phyloP scores from a whole-genome alignment of 2,888 invertebrate species.

The Nezara viridula region DNA sequence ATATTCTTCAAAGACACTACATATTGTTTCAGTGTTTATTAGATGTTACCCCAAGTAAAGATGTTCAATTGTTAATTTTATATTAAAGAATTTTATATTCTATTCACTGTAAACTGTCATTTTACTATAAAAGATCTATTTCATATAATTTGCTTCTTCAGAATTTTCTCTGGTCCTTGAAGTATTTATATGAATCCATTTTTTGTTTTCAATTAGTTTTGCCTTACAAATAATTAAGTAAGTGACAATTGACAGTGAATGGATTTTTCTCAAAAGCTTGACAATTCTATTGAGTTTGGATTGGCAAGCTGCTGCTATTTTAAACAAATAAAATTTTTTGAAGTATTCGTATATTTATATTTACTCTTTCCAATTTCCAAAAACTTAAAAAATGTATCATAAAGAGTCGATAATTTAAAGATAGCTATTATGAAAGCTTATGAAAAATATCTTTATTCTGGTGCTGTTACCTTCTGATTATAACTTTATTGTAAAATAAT shows the following conservation, averaged over 20 bases:
- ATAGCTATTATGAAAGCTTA: no score
- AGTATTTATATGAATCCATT: background rate
- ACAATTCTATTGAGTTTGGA: constrained; percentile 19
- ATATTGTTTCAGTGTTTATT: constrained; percentile 6
- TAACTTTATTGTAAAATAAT: no score
- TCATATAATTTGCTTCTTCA: background rate
- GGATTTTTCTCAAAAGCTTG: constrained; percentile 45
- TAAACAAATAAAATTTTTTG: constrained; percentile 22
- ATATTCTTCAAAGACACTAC: background rate
- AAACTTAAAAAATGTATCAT: no score
- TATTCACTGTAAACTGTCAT: constrained; percentile 26
- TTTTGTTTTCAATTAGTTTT: background rate
- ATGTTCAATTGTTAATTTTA: constrained; percentile 45
- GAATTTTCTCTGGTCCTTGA: background rate
- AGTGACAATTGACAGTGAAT: constrained; percentile 17
- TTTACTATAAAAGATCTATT: background rate
- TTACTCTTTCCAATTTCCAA: background rate
- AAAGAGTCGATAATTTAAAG: no score
- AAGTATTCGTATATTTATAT: background rate
- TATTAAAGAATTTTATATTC: constrained; percentile 44
- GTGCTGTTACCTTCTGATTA: no score
- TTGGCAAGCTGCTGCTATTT: constrained; percentile 48
- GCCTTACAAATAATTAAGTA: background rate
- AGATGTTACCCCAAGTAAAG: constrained; percentile 25
- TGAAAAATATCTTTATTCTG: no score